Conservation (phyloP, 2,113 vertebrate genomes). For the Semnornis frantzii region DNA sequence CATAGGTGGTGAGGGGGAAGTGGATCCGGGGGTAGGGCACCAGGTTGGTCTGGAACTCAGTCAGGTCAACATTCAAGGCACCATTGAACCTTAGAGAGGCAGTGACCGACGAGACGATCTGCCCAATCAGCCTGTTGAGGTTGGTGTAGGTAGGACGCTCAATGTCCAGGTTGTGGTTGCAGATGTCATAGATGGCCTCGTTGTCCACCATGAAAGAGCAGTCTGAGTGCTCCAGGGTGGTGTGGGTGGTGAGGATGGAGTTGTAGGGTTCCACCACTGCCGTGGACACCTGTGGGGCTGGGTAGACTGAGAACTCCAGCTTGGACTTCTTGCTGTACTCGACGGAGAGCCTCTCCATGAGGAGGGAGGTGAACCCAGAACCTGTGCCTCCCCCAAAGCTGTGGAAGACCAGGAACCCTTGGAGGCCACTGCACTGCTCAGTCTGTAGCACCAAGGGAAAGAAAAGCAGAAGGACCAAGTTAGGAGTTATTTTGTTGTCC, state of each 20-base stretch:
- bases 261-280: conserved; percentile 84
- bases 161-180: conserved; percentile 71
- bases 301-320: conserved; percentile 83
- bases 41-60: conserved; percentile 73
- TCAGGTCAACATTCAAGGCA: conserved; percentile 73
- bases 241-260: conserved; percentile 84
- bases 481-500: background rate
- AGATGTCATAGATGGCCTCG: conserved; percentile 82
- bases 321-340: conserved; percentile 83
- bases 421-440: background rate
- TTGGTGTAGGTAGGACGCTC: conserved; percentile 72
- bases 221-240: conserved; percentile 83
- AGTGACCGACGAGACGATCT: conserved; percentile 62
- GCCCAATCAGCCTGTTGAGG: conserved; percentile 69
- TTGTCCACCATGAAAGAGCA: conserved; percentile 85
- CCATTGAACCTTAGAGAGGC: conserved; percentile 70
- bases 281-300: conserved; percentile 78
- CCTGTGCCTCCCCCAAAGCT: conserved; percentile 71
- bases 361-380: conserved; percentile 67
- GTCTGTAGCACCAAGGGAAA: background rate
- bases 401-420: conserved; percentile 63
- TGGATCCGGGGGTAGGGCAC: conserved; percentile 72
- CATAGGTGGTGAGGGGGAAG: conserved; percentile 71
- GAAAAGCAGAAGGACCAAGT: background rate
- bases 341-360: conserved; percentile 68